phyloP scores from a whole-genome alignment of 2,113 vertebrate genomes.

The Acanthisitta chloris region DNA sequence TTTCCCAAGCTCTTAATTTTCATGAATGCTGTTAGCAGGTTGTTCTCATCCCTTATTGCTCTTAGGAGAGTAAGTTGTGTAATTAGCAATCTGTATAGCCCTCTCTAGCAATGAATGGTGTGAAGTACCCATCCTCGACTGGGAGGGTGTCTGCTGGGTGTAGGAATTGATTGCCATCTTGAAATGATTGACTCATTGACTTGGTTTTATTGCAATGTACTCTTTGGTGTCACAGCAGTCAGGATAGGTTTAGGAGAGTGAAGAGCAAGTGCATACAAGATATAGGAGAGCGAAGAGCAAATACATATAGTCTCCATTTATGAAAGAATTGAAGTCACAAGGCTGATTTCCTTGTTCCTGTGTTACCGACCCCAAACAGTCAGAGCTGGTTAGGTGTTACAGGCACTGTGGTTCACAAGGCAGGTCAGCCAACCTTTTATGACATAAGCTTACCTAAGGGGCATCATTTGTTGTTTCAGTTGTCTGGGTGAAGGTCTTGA shows the following conservation, averaged over 20 bases:
- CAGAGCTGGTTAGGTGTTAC: background rate
- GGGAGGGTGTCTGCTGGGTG: background rate
- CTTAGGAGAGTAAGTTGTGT: rapidly evolving
- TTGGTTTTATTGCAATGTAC: background rate
- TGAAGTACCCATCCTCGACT: background rate
- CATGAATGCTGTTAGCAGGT: background rate
- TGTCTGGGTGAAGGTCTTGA: background rate
- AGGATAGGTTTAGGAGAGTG: background rate
- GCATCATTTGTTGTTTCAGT: background rate
- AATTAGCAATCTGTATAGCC: background rate
- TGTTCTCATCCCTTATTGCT: background rate
- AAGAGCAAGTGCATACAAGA: background rate
- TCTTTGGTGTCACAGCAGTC: background rate
- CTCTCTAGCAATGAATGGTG: rapidly evolving
- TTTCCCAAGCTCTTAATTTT: background rate
- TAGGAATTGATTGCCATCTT: background rate
- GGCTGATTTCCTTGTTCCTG: background rate
- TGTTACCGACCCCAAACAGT: background rate
- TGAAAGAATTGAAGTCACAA: too few relatives aligned
- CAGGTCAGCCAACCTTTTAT: background rate
- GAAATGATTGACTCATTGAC: background rate
- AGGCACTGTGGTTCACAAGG: background rate
- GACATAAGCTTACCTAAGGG: background rate
- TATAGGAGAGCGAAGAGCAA: too few relatives aligned
- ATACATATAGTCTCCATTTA: too few relatives aligned